phyloP scores from a whole-genome alignment of 2,888 invertebrate genomes.

The Electrophaes corylata region DNA sequence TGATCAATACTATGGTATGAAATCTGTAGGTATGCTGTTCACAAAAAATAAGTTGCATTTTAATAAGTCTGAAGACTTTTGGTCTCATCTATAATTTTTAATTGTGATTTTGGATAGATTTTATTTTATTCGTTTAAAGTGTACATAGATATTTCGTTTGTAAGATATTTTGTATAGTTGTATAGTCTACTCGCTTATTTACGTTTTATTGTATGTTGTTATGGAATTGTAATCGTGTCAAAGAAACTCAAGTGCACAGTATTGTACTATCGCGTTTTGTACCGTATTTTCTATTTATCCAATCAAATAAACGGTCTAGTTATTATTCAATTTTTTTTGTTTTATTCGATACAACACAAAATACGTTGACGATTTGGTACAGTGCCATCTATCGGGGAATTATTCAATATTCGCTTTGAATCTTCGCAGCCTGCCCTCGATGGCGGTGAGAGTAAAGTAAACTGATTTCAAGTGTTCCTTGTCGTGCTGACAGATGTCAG shows the following conservation, averaged over 20 bases:
- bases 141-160: constrained; percentile 40
- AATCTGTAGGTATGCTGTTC: too few relatives aligned
- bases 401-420: constrained; percentile 51
- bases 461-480: constrained; percentile 60
- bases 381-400: constrained; percentile 6
- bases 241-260: constrained; percentile 22
- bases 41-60: neutral
- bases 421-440: constrained; percentile 70
- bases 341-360: constrained; percentile 22
- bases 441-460: constrained; percentile 64
- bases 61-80: neutral
- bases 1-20: too few relatives aligned
- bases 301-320: constrained; percentile 42
- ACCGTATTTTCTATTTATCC: constrained; percentile 39
- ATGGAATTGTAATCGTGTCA: constrained; percentile 23
- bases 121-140: constrained; percentile 4
- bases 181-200: constrained; percentile 37
- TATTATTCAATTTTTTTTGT: constrained; percentile 36
- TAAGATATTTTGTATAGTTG: constrained; percentile 37
- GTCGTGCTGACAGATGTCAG: constrained; percentile 60
- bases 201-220: constrained; percentile 29
- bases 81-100: neutral
- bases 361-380: constrained; percentile 1
- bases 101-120: neutral
- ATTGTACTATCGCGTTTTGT: constrained; percentile 27